Conservation (phyloP, 1,140 invertebrate species). For the Vanessa atalanta region DNA sequence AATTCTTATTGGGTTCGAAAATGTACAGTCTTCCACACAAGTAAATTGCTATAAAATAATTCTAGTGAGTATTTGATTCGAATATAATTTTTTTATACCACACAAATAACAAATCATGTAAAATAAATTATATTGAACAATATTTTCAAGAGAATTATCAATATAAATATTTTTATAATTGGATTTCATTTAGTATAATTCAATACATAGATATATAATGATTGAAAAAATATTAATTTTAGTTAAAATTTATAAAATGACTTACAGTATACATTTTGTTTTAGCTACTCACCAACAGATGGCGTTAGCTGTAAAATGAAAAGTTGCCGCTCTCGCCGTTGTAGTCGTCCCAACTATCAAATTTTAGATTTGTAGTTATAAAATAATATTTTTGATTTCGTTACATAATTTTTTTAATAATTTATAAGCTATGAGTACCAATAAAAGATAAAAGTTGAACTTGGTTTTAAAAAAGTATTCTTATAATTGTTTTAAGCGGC, state of each 20-base stretch:
- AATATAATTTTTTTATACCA: too few species aligned
- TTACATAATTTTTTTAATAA: neutral
- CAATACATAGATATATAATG: too few species aligned
- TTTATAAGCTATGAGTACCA: neutral
- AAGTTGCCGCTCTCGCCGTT: neutral
- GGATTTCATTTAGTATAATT: too few species aligned
- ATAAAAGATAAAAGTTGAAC: too few species aligned
- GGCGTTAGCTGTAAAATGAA: conserved; percentile 38
- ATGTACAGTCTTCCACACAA: conserved; percentile 17
- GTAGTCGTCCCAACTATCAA: neutral
- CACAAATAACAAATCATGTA: too few species aligned
- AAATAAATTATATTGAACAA: too few species aligned
- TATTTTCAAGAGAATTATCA: too few species aligned
- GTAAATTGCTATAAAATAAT: neutral
- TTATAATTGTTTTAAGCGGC: too few species aligned
- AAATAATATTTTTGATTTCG: neutral
- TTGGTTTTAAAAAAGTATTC: too few species aligned
- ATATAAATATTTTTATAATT: too few species aligned
- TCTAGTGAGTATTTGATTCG: too few species aligned
- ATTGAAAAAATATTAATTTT: too few species aligned
- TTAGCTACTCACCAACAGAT: conserved; percentile 63
- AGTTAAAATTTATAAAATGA: neutral
- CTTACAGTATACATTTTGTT: neutral
- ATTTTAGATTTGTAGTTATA: neutral
- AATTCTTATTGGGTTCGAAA: neutral